phyloP scores from a whole-genome alignment of 2,888 invertebrate genomes.

The Synergus japonicus region DNA sequence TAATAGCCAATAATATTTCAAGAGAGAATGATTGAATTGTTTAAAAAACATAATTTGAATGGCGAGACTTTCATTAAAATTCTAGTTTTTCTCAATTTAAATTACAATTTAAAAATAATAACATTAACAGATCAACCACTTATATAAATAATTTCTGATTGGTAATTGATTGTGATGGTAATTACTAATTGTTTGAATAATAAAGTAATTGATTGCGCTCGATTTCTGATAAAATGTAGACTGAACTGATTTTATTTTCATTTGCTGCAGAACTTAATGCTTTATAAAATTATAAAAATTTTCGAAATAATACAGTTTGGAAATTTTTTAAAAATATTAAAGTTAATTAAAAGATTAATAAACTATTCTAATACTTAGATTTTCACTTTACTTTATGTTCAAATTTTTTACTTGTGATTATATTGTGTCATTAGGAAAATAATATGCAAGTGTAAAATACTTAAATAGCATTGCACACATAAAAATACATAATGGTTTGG shows the following conservation, averaged over 20 bases:
- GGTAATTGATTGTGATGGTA: not conserved
- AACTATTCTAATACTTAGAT: not conserved
- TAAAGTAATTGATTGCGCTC: conserved; percentile 5
- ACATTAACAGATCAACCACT: not conserved
- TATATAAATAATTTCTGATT: not conserved
- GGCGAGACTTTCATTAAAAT: not conserved
- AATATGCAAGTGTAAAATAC: not conserved
- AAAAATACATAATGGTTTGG: not conserved
- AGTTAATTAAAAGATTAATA: not conserved
- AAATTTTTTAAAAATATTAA: not conserved
- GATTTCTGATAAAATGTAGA: not conserved
- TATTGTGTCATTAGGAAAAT: not conserved
- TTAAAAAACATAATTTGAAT: too few species aligned
- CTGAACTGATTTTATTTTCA: not conserved
- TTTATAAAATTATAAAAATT: not conserved
- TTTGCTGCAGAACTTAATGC: not conserved
- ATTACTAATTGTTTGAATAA: conserved; percentile 1
- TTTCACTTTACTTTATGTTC: not conserved
- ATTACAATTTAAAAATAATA: not conserved
- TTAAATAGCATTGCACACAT: not conserved
- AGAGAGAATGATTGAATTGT: too few species aligned
- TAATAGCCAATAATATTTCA: too few species aligned
- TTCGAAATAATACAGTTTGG: not conserved
- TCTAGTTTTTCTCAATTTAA: not conserved
- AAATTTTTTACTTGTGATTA: not conserved